Percentiles rank a stretch among this genome's conserved stretches.
These are phyloP conservation scores for Chiridota heheva DNA, from an alignment of 35 echinoderm and acorn worm genomes.

Conservation along the genomic window DNA sequence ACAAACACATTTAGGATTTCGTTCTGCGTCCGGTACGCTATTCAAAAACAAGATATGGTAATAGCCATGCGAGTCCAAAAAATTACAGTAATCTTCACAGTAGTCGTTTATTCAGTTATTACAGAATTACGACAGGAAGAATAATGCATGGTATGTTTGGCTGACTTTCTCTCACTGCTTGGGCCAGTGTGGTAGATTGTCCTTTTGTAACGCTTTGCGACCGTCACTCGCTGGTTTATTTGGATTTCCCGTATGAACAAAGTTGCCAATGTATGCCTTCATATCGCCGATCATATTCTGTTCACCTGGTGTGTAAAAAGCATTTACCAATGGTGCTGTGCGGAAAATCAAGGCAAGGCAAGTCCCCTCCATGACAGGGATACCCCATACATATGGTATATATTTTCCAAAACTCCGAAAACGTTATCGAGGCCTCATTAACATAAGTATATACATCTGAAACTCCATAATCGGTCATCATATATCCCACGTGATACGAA, in stretches of 20 bases:
- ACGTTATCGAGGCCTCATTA: conserved; percentile 16
- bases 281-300: conserved; percentile 13
- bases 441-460: conserved; percentile 29
- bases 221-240: not conserved
- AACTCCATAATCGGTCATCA: conserved; percentile 13
- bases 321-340: conserved; percentile 1
- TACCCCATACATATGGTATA: conserved; percentile 1
- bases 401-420: not conserved
- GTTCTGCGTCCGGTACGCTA: conserved; percentile 4
- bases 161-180: not conserved
- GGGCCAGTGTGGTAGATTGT: not conserved
- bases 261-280: conserved; percentile 35
- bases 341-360: conserved; percentile 38
- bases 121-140: conserved; percentile 28
- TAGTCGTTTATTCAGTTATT: conserved; percentile 20
- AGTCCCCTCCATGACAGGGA: conserved; percentile 28
- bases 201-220: not conserved
- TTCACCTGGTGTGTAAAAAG: conserved; percentile 16
- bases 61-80: conserved; percentile 11
- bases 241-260: conserved; percentile 35
- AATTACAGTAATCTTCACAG: conserved; percentile 21
- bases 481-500: not conserved
- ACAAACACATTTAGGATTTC: too few species aligned
- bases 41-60: conserved; percentile 29
- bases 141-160: conserved; percentile 41